Evolutionary conservation across 2,888 invertebrate species (phyloP), one percentile per base, ranked within the genome.

Genomic region (Cephus spinipes): DNA sequence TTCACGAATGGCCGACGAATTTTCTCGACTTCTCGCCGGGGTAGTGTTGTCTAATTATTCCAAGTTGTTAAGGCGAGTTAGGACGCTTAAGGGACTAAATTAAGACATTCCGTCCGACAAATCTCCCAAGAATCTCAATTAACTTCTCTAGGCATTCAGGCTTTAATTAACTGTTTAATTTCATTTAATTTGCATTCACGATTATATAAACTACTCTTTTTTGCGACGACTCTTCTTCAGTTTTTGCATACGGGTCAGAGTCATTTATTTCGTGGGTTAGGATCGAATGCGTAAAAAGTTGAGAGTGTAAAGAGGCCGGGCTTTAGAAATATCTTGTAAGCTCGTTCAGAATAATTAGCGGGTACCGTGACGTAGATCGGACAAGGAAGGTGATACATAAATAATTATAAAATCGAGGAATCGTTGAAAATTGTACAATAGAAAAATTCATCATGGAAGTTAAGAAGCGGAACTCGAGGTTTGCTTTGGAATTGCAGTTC

Each of bases 111-210:
- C 91, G 88, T 87, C 88, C 91, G 90, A 90, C 91, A 91, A 91
- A 91, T 91, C 91, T 91, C 87, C 90, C 91, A 91, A 91, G 91
- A 91, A 91, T 91, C 91, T 91, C 91, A 91, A 91, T 91, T 91
- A 91, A 91, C 91, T 91, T 83, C 87, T 83, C 85, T 83, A 81
- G 79, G 33, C 68, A 68, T 81, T 79, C 80, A 77, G 80, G 79
- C 88, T 91, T 91, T 91, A 91, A 91, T 91, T 91, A 91, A 91
- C 91, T 90, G 89, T 91, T 91, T 91, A 91, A 91, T 91, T 90
- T 90, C 87, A 83, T 90, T 91, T 88, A 90, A 91, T 90, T 90
- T 90, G 89, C 89, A 88, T 86, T 89, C 86, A 85, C 85, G 84
- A 87, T 90, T 89, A 86, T 86, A 85, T 82, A 82, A 84, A 82